Base-by-base conservation (phyloP, 2,888 invertebrate species). In the Ephialtes manifestator region DNA sequence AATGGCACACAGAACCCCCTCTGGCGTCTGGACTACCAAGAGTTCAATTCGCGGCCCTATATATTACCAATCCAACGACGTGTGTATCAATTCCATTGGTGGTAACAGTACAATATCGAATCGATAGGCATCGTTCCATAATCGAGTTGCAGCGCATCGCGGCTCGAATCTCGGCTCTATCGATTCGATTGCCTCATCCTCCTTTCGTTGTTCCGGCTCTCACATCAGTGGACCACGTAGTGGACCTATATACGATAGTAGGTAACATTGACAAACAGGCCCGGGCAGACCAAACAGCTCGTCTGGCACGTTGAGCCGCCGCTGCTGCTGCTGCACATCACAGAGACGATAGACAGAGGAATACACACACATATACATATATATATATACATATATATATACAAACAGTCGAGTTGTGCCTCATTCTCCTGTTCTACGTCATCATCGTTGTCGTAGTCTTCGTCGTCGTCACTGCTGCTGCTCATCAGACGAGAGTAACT, bases 231-330 rank as follows among this genome's bases (percentile, higher is more conserved):
- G 65, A 76, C 55, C 35, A 48, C 67, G n/a, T 60, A 48, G 65
- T 28, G n/a, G 39, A 55, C 65, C 24, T 68, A 35, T 71, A 46
- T 46, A 24, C n/a, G 24, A 2, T 24, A 72, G 43, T 35, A 46
- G 24, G 70, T 72, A 81, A 78, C 75, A 79, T 68, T 70, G 75
- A 82, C 81, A 78, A 85, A 85, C 82, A 82, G 77, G 65, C 60
- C 72, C 20, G 70, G 53, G 43, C 78, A 71, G 82, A 65, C 82
- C 84, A 82, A 85, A 82, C 81, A 77, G 31, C 63, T 48, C 63
- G 39, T 67, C 72, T 55, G 72, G 80, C 80, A 48, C 39, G 46
- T 15, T 51, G 67, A 15, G 63, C 67, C 13, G 60, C 31, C 11
- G 1, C 39, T 1, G 24, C 24, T 11, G 58, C 65, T n/a, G 46